Evolutionary conservation across 1,140 invertebrate genomes (phyloP), one percentile per base, ranked within the genome.

Genomic region (Lepidurus couesii): DNA sequence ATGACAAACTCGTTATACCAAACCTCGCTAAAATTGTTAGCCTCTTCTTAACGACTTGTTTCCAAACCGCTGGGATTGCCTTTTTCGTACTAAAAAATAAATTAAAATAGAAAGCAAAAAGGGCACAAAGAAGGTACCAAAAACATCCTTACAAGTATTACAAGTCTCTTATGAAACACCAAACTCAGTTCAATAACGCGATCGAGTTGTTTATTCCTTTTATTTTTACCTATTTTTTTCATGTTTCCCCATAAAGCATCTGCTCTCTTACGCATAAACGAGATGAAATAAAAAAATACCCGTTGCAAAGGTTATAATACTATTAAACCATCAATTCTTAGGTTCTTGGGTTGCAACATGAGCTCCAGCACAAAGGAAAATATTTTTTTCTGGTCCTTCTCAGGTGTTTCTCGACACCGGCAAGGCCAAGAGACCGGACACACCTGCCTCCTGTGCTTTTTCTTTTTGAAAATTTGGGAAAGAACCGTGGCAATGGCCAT

Each of bases 301-400:
- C 34, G 34, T 34, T 34, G 34, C 3, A 65, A 65, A 65, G 53
- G 53, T 1, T 7, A 1, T 21, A 16, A 21, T 65, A 21, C 53
- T 21, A 65, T 65, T 65, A 65, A 65, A 21, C 53, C 53, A 65
- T 65, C 53, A 65, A 65, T 65, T 65, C 53, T 65, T 65, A 65
- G 53, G 53, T 65, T 65, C 53, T 7, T 13, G 6, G 16, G 53
- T 16, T 65, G 53, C 53, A 65, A 65, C 53, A 13, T 65, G 53
- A 65, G 21, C 53, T 65, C n/a, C 53, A 65, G 21, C 53, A 65
- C 53, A 65, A 65, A 21, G 53, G 21, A 65, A 13, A 13, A 65
- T 65, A 65, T 16, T 65, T 65, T 65, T 34, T 34, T 13, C 21
- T 65, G 6, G 53, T 13, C 21, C 16, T 65, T 65, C 53, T 65